Conservation (phyloP, 2,797 vertebrate genomes). For the Malurus splendens region DNA sequence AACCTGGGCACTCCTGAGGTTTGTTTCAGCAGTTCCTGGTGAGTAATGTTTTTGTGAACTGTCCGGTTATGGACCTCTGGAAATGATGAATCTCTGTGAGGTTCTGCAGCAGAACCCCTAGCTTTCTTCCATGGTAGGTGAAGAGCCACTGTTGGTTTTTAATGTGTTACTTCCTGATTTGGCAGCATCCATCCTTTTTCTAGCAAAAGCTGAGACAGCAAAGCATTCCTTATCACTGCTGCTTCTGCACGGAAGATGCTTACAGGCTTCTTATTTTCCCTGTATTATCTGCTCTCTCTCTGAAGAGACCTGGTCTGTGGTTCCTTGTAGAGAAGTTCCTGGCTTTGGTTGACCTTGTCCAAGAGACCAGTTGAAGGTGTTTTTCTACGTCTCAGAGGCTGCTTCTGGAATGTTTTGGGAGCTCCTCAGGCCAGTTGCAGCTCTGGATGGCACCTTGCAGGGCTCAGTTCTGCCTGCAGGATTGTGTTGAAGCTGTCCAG, state of each 20-base stretch:
- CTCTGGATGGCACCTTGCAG: neutral
- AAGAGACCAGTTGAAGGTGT: neutral
- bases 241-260: neutral
- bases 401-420: neutral
- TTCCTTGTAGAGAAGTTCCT: neutral
- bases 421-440: neutral
- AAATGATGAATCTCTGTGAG: neutral
- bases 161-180: neutral
- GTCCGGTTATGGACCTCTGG: neutral
- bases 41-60: neutral
- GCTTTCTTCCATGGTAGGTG: neutral
- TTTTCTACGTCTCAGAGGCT: neutral
- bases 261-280: neutral
- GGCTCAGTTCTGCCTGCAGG: neutral
- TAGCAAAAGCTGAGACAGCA: neutral
- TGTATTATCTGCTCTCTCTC: neutral
- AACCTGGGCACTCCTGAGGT: neutral
- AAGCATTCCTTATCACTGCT: neutral
- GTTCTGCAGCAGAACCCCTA: neutral
- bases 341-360: neutral
- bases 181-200: neutral
- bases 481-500: rapidly evolving
- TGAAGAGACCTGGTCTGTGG: neutral
- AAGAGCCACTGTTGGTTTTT: neutral
- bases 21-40: neutral